These are phyloP conservation scores for Drosophila funebris DNA, from an alignment of 1,140 invertebrate genomes.

Conservation along the genomic window DNA sequence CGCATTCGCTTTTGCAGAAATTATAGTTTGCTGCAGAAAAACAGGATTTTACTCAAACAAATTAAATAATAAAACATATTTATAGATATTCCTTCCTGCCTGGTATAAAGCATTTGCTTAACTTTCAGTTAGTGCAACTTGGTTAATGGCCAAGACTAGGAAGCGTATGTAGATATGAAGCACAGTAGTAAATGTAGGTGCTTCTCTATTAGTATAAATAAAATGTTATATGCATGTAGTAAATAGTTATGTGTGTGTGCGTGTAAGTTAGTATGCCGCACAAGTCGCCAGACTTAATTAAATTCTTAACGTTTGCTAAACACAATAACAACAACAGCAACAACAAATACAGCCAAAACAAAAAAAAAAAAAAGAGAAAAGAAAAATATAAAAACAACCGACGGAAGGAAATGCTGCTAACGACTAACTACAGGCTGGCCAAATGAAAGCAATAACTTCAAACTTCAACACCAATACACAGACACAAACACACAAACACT, in stretches of 20 bases:
- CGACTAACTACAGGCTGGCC: slow-evolving; percentile 48
- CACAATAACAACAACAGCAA: slow-evolving; percentile 8
- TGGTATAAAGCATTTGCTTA: not conserved
- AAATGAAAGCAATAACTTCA: slow-evolving; percentile 77
- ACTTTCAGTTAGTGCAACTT: not conserved
- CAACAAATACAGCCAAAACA: not conserved
- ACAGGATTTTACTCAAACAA: too few species aligned
- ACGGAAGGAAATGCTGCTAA: slow-evolving; percentile 15
- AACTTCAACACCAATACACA: slow-evolving; percentile 58
- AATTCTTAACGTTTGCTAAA: slow-evolving; percentile 65
- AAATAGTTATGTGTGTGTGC: slow-evolving; percentile 14
- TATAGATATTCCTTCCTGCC: too few species aligned
- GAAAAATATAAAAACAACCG: not conserved
- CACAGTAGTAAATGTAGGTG: not conserved
- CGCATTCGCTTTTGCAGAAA: too few species aligned
- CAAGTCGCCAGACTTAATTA: slow-evolving; percentile 66
- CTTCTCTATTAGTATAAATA: slow-evolving; percentile 4
- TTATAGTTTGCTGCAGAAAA: too few species aligned
- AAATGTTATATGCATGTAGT: slow-evolving; percentile 9
- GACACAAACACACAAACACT: slow-evolving; percentile 1
- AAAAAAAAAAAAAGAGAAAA: not conserved
- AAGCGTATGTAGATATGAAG: not conserved
- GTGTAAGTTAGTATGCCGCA: slow-evolving; percentile 17
- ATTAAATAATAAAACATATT: too few species aligned
- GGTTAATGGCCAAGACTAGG: not conserved